Conservation (phyloP, 2,888 invertebrate species). For the Epinotia brunnichana region DNA sequence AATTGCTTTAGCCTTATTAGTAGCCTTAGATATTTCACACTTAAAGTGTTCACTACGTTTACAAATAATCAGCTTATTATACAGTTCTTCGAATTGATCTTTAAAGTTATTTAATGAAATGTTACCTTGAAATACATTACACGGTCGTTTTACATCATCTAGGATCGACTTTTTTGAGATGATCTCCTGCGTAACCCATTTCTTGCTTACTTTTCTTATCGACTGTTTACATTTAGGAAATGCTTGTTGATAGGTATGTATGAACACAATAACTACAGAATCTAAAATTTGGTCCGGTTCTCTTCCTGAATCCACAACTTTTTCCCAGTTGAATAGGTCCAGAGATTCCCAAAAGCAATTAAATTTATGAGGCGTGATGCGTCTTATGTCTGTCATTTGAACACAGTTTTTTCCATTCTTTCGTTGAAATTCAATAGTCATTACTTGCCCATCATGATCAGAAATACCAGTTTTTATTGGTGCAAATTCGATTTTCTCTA, state of each 20-base stretch:
- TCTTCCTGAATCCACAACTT: background rate
- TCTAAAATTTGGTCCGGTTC: background rate
- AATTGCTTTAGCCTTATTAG: background rate
- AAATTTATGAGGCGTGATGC: background rate
- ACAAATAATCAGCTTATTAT: background rate
- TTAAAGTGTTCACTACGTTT: background rate
- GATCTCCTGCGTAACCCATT: background rate
- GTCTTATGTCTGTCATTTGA: background rate
- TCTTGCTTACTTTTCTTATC: background rate
- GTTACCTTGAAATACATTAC: background rate
- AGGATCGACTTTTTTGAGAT: background rate
- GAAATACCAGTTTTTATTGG: background rate
- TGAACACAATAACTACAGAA: background rate
- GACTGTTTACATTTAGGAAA: background rate
- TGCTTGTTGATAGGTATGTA: slow-evolving; percentile 8
- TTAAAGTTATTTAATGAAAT: background rate
- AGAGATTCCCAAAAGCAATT: background rate
- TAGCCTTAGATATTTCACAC: background rate
- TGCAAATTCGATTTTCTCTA: background rate
- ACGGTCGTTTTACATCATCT: background rate
- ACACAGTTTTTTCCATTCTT: background rate
- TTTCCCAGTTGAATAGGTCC: background rate
- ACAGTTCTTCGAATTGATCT: background rate
- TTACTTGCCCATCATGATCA: background rate
- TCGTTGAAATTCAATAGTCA: background rate